A percentile compares a stretch with the other conserved stretches of the same genome.
Conservation (phyloP, 92 coral and sea anemone species). For the Parazoanthus atlanticus region DNA sequence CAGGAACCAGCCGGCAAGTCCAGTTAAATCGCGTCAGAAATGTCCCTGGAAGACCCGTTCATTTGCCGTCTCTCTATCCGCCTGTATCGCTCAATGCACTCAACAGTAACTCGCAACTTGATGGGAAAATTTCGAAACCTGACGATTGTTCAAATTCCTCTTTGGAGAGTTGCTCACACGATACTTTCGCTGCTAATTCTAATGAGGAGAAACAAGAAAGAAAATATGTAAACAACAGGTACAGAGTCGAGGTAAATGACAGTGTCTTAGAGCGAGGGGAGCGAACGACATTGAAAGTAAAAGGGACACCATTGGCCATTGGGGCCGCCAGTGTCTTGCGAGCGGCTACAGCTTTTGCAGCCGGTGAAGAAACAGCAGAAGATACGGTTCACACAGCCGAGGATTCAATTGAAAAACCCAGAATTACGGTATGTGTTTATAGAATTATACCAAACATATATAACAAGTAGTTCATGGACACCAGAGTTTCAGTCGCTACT, state of each 20-base stretch:
- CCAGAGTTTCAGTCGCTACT: not conserved
- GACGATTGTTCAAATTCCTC: slow-evolving; percentile 4
- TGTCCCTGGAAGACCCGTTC: slow-evolving; percentile 61
- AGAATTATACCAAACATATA: not conserved
- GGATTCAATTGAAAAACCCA: slow-evolving; percentile 71
- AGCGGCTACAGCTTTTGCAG: slow-evolving; percentile 81
- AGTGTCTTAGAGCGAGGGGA: slow-evolving; percentile 12
- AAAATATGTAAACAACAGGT: slow-evolving; percentile 18
- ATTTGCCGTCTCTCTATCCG: slow-evolving; percentile 80
- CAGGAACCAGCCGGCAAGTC: slow-evolving; percentile 32
- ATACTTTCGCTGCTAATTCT: not conserved
- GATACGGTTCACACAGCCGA: slow-evolving; percentile 68
- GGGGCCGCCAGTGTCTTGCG: slow-evolving; percentile 80
- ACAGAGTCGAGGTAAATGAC: not conserved
- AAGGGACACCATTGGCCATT: slow-evolving; percentile 73
- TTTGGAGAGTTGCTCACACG: slow-evolving; percentile 21
- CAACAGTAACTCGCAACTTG: slow-evolving; percentile 36
- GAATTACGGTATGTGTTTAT: slow-evolving; percentile 40
- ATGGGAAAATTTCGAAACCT: not conserved
- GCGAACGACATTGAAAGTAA: slow-evolving; percentile 39
- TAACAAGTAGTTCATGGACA: not conserved
- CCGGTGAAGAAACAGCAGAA: slow-evolving; percentile 67
- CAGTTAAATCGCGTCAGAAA: slow-evolving; percentile 51
- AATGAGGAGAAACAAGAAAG: slow-evolving; percentile 10
- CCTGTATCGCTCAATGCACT: slow-evolving; percentile 72